Percentiles rank a stretch among this genome's conserved stretches.
Conservation (phyloP, 2,888 invertebrate species). For the Drosophila mulleri region DNA sequence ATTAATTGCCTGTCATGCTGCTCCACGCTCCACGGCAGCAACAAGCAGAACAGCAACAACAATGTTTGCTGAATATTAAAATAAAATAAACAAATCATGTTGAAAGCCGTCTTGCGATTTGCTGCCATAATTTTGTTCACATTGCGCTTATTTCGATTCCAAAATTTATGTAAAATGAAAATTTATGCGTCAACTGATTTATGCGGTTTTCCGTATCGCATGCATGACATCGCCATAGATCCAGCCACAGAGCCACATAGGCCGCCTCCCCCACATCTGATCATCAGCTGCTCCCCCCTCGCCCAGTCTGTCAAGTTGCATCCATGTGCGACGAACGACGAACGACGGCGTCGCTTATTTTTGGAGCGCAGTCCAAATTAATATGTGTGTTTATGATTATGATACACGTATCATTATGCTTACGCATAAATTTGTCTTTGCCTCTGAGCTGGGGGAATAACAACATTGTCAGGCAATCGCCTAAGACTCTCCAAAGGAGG, state of each 20-base stretch:
- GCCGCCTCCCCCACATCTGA: conserved; percentile 12
- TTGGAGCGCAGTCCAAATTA: conserved; percentile 77
- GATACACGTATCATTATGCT: conserved; percentile 71
- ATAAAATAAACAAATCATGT: conserved; percentile 62
- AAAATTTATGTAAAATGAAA: conserved; percentile 79
- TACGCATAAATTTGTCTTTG: conserved; percentile 49
- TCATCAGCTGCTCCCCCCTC: background rate
- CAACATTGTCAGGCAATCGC: conserved; percentile 47
- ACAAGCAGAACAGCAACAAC: conserved; percentile 27
- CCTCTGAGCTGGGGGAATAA: conserved; percentile 37
- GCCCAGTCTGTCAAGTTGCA: conserved; percentile 57
- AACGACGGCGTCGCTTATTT: conserved; percentile 64
- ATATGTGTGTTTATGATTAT: conserved; percentile 79
- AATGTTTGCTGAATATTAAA: conserved; percentile 52
- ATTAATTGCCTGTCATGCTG: conserved; percentile 78
- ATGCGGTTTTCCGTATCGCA: conserved; percentile 71
- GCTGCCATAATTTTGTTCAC: conserved; percentile 72
- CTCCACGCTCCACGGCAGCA: conserved; percentile 48
- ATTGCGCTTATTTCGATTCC: conserved; percentile 66
- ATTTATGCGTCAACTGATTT: conserved; percentile 81
- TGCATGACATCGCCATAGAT: conserved; percentile 62
- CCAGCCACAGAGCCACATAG: conserved; percentile 24
- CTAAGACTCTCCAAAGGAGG: conserved; percentile 9
- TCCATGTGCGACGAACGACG: conserved; percentile 70
- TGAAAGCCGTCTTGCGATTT: conserved; percentile 71